phyloP scores from a whole-genome alignment of 2,888 invertebrate genomes.

The Tetragonisca angustula region DNA sequence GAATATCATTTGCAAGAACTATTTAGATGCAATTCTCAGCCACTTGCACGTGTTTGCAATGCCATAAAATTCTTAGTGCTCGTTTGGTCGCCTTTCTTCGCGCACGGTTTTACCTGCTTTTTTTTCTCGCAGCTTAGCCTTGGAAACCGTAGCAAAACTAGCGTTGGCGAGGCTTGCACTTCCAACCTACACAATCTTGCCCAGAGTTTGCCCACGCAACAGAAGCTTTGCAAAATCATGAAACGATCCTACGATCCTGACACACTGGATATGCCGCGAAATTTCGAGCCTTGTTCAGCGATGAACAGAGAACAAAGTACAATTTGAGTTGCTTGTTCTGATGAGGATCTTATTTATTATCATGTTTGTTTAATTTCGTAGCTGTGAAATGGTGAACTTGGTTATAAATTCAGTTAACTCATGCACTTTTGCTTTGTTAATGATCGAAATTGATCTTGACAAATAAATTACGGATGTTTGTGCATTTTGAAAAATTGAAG shows the following conservation, averaged over 20 bases:
- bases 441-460: no score
- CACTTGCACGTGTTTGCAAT: neutral
- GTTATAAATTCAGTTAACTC: no score
- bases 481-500: no score
- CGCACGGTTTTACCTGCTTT: conserved; percentile 5
- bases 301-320: neutral
- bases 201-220: conserved; percentile 68
- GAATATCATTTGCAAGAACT: neutral
- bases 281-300: neutral
- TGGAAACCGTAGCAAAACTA: conserved; percentile 66
- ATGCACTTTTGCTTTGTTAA: no score
- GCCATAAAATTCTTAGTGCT: neutral
- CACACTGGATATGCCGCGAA: neutral
- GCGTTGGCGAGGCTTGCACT: conserved; percentile 66
- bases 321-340: neutral
- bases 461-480: no score
- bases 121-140: conserved; percentile 34
- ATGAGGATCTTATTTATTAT: neutral
- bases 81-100: conserved; percentile 30
- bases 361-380: no score
- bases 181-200: conserved; percentile 59
- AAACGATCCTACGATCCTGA: conserved; percentile 27
- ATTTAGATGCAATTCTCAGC: neutral
- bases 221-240: conserved; percentile 59
- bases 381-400: no score